Percentiles rank a stretch among this genome's conserved stretches.
Evolutionary conservation across 2,113 vertebrate species (phyloP).

Genomic region (Haemorhous mexicanus): DNA sequence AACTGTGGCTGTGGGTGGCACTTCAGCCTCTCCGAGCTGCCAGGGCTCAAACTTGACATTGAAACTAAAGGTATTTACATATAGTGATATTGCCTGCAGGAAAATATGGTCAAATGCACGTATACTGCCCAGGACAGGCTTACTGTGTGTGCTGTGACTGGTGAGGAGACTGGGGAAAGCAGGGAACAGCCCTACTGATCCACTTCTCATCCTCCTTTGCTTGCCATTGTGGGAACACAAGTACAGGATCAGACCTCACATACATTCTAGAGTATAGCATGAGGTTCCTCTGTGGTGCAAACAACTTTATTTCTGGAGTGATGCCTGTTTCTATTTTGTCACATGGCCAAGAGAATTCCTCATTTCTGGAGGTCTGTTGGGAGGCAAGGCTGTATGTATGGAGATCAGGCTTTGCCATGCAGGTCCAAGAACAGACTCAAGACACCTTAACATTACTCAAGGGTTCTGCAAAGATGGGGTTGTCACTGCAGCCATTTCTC

Average conservation of each 20-base stretch:
- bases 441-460: background rate
- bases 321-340: background rate
- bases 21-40: background rate
- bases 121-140: background rate
- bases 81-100: background rate
- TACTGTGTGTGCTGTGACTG: accelerated
- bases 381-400: background rate
- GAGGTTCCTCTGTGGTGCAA: background rate
- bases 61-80: background rate
- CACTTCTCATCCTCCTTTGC: background rate
- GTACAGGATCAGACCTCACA: background rate
- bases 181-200: background rate
- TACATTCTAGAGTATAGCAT: background rate
- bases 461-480: background rate
- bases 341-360: background rate
- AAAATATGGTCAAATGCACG: background rate
- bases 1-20: background rate
- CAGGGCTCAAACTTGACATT: background rate
- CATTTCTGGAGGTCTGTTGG: background rate
- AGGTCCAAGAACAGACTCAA: background rate
- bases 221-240: background rate
- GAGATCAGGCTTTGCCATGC: background rate
- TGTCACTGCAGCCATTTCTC: background rate
- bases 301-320: background rate
- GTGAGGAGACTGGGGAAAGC: background rate